Evolutionary conservation across 2,113 vertebrate species (phyloP), one percentile per base, ranked within the genome.

Genomic region (Alligator mississippiensis): DNA sequence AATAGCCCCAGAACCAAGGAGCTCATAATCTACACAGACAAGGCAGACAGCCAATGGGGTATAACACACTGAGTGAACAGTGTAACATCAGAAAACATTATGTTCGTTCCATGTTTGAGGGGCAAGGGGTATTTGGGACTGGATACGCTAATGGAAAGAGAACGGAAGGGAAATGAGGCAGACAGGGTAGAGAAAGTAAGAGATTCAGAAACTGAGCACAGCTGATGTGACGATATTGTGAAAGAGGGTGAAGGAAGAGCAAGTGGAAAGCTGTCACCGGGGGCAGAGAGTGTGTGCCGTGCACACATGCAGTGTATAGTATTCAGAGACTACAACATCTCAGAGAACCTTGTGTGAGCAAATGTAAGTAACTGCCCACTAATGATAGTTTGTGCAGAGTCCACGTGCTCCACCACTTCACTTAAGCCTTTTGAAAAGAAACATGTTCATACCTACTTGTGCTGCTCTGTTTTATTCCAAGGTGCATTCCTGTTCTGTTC

Each of bases 21-120:
- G 62, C 47, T 7, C 2, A 4, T 14, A 34, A 27, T 7, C 21
- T 34, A 57, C 83, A 30, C 0, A 82, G 5, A 0, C 38, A 15
- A 55, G 8, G n/a, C 0, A 5, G 16, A 7, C 81, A 64, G 81
- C 70, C 93, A 70, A 58, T 91, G 90, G 47, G 47, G 7, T 47
- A 47, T 8, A 47, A 47, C 47, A 47, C 47, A 47, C 47, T 47
- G 47, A 47, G 47, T 47, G 47, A 47, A 47, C 47, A 47, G 47
- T 47, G 47, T 47, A 47, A 9, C 47, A 47, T 47, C 47, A 47
- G 47, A 47, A 47, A 47, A 47, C 7, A 47, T 9, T 47, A 47
- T 47, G 47, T 47, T 47, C 47, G 47, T 47, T 47, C 47, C 47
- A 47, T 47, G 47, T 47, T 47, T 47, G 47, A 47, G 47, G 47